Base-by-base conservation (phyloP, 2,797 vertebrate genomes). In the Paedocypris micromegethes region DNA sequence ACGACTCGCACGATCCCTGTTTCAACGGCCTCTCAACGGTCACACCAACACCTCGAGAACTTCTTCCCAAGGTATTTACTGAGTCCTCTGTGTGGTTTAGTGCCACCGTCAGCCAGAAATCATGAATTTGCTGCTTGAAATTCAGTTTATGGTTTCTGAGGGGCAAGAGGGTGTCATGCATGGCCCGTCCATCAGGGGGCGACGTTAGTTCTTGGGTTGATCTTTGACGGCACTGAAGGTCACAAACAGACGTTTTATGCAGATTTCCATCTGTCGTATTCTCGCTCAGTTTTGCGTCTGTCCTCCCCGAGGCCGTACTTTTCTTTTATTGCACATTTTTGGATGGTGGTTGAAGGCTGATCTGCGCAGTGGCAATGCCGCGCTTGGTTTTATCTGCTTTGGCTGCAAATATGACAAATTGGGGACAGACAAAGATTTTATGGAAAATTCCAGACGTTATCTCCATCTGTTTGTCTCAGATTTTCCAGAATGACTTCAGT, bases 31-130 rank as follows among this genome's bases (percentile, higher is more conserved):
- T 87, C 68, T 91, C 83, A n/a, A n/a, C n/a, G 64, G 86, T 83
- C 49, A 55, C 80, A 57, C 90, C 94, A 4, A 97, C 93, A 5
- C 90, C 92, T 39, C 73, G 77, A 71, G 82, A 89, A 74, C 79
- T 77, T 45, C 84, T 99, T 71, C 93, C 92, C 37, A 92, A 93
- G 90, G 96, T 97, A 87, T 75, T 4, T 8, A 0, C 41, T 23
- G 23, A 23, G 1, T 23, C 23, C 23, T 23, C 23, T 23, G 23
- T 23, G 23, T 23, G 23, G 23, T 23, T 23, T 23, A 23, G 23
- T 23, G 23, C 23, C 23, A 23, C 1, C 23, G 23, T 23, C 23
- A 23, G 23, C 23, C 23, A 23, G 23, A 23, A 23, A 23, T 23
- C 23, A 23, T 23, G 23, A 23, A 1, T 23, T 23, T 23, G 23